Evolutionary conservation across 2,888 invertebrate species (phyloP), one percentile per base, ranked within the genome.

Genomic region (Nymphalis c-album): DNA sequence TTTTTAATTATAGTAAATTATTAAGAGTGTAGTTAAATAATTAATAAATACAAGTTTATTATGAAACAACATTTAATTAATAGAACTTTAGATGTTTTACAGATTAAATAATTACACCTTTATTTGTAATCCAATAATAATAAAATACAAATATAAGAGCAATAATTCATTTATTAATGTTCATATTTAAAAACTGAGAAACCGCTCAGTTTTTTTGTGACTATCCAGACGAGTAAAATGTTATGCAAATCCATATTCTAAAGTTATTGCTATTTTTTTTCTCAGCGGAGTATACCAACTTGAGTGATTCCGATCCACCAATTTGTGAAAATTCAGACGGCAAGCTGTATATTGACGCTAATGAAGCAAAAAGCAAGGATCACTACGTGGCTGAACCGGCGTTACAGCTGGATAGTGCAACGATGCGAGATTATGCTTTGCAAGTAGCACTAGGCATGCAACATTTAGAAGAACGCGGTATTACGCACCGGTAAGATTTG

Each of bases 381-480:
- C 91, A 90, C 68, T 92, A 91, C 67, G 91, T 91, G 7, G 91
- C 90, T 0, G 91, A 92, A 61, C 91, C 92, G 0, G 89, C 90
- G 0, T 73, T 91, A 17, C 88, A 86, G 7, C 76, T 92, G 7
- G 87, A 91, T 68, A 82, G 90, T 50, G 74, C 80, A 7, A 87
- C 85, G 1, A 92, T 97, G 83, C 93, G 96, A 63, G 93, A 94
- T 22, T 97, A 97, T 78, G 96, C 97, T 0, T 78, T 95, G 17
- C 97, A 97, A 86, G 96, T 97, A 31, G 96, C 97, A 0, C 88
- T 93, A 68, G 97, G 97, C 8, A 97, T 97, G 97, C 93, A 93
- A 20, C 95, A 96, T 83, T 87, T 96, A 58, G 96, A 96, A 79
- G 92, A 92, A 45, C 93, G 94, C 69, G 93, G 94, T 10, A 95